Evolutionary conservation across 2,113 vertebrate genomes (phyloP), one percentile per base, ranked within the genome.

Genomic region (Puma concolor): DNA sequence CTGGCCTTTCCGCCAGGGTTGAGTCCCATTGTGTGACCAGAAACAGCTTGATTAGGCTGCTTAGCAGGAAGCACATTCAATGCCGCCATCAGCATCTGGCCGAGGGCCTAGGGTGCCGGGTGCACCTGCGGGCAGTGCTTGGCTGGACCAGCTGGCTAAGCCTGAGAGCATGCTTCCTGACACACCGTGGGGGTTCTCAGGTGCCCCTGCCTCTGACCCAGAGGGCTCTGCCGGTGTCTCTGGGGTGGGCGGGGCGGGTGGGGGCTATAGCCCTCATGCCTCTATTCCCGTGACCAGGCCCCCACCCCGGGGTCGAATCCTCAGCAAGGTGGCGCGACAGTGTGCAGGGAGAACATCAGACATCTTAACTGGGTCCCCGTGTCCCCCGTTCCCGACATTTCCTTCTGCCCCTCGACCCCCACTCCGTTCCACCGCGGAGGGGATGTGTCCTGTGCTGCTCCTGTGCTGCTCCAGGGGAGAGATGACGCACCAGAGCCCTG

Each of bases 381-480:
- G n/a, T 69, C 29, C n/a, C 41, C 2, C 5, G 6, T 36, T 29
- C 21, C 48, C 5, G 21, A 57, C 12, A 0, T 23, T 67, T 41
- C 41, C 89, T 66, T 50, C 38, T 14, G 36, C 4, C 23, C 77
- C 76, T 76, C 10, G 41, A 29, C 50, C 67, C 57, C 23, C 25
- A 5, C 50, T 33, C 7, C 2, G 9, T n/a, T 25, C 15, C 1
- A 11, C 25, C n/a, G 36, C 19, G n/a, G 15, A 36, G 0, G 76
- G 76, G 48, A 21, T 21, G 27, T 23, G 57, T 76, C 4, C 31
- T 31, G 54, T 38, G 64, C 16, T 13, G 15, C 31, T 76, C 4
- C 31, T 31, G 54, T 38, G 64, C 16, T 13, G 15, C 31, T 27
- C 21, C 33, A 14, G 21, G 33, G 77, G 17, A 50, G 27, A 52